Percentiles rank a stretch among this genome's conserved stretches.
Conservation (phyloP, 2,797 vertebrate species). For the Gallinago stenura region DNA sequence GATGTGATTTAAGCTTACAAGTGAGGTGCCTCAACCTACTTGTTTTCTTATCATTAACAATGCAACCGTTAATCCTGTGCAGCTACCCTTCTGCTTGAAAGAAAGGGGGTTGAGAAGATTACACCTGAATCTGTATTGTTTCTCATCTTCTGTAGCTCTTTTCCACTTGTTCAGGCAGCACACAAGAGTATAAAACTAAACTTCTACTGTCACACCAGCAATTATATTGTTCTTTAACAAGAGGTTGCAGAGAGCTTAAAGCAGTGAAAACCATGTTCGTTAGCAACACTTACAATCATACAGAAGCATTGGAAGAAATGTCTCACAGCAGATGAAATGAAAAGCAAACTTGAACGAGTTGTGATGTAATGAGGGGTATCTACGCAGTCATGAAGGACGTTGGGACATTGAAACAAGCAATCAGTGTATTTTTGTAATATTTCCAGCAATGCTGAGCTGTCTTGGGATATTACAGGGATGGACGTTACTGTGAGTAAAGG, state of each 20-base stretch:
- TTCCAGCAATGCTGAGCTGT: neutral
- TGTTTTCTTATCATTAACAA: conserved; percentile 1
- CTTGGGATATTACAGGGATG: neutral
- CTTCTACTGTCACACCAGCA: neutral
- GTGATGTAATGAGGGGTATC: neutral
- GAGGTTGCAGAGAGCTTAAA: neutral
- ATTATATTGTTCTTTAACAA: neutral
- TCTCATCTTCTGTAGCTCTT: neutral
- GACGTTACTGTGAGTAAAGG: neutral
- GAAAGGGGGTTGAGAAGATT: neutral
- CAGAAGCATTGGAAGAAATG: neutral
- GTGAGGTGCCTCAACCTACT: conserved; percentile 1
- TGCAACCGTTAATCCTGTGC: conserved; percentile 34
- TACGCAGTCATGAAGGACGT: neutral
- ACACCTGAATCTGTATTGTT: neutral
- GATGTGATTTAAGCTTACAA: conserved; percentile 6
- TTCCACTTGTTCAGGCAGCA: neutral
- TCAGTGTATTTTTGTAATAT: neutral
- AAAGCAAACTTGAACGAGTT: neutral
- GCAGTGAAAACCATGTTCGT: neutral
- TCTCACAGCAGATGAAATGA: neutral
- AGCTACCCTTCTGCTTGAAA: neutral
- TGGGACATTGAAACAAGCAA: neutral
- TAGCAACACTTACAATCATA: neutral
- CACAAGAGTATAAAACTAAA: neutral